These are phyloP conservation scores for Rhingia rostrata DNA, from an alignment of 2,888 invertebrate species.

Conservation along the genomic window DNA sequence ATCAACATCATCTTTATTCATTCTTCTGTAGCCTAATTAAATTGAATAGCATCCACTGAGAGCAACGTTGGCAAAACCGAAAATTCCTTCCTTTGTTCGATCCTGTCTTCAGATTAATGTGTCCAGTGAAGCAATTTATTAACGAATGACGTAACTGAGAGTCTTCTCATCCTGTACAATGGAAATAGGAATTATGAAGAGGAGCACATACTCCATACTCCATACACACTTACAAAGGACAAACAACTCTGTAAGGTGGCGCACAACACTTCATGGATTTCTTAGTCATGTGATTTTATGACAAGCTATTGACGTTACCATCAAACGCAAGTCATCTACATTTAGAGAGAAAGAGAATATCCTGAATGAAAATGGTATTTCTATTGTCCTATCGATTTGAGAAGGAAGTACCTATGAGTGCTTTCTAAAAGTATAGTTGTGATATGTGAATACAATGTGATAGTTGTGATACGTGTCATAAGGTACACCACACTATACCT, in stretches of 20 bases:
- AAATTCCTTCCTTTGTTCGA: conserved; percentile 13
- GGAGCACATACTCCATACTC: not conserved
- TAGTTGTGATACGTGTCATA: too few species aligned
- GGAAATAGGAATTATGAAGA: conserved; percentile 28
- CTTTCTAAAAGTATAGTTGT: too few species aligned
- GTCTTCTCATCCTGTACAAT: not conserved
- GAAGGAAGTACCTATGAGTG: too few species aligned
- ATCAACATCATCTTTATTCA: too few species aligned
- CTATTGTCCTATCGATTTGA: conserved; percentile 33
- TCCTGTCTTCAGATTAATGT: conserved; percentile 7
- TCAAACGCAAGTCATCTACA: conserved; percentile 30
- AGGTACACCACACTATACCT: too few species aligned
- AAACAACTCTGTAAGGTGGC: conserved; percentile 17
- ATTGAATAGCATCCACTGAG: conserved; percentile 4
- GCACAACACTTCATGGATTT: not conserved
- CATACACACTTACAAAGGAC: conserved; percentile 9
- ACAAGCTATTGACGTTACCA: conserved; percentile 31
- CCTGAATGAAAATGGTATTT: conserved; percentile 7
- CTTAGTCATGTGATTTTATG: conserved; percentile 21
- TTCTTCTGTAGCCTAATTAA: not conserved
- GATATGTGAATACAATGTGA: too few species aligned
- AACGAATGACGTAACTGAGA: conserved; percentile 2
- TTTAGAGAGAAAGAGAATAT: not conserved
- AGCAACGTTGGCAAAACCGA: conserved; percentile 1
- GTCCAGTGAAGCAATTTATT: conserved; percentile 32